These are phyloP conservation scores for Pleuronectes platessa DNA, from an alignment of 2,113 vertebrate genomes.

Conservation along the genomic window DNA sequence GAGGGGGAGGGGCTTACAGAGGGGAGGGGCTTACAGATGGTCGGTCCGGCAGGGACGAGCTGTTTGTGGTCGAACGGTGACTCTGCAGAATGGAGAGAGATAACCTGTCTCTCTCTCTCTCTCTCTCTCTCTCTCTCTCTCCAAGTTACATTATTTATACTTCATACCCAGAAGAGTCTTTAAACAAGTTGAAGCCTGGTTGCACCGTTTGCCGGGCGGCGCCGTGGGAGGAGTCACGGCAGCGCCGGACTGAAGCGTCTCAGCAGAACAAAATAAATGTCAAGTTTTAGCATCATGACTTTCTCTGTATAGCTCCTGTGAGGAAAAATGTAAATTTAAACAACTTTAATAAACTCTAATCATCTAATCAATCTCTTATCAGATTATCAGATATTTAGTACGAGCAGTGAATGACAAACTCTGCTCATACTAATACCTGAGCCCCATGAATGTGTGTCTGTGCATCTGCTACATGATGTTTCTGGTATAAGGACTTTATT, in stretches of 20 bases:
- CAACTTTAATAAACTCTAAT: no score
- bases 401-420: no score
- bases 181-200: conserved; percentile 67
- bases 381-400: no score
- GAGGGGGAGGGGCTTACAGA: not conserved
- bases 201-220: conserved; percentile 53
- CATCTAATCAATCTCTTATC: no score
- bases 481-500: no score
- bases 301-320: no score
- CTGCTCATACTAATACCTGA: no score
- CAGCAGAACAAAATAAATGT: conserved; percentile 22
- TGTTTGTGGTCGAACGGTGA: conserved; percentile 1
- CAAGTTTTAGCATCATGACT: conserved; percentile 7
- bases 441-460: no score
- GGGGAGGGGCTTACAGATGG: not conserved
- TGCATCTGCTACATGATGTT: no score
- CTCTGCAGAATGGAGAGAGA: conserved; percentile 13
- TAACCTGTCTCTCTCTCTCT: conserved; percentile 10
- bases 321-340: no score
- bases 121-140: conserved; percentile 33
- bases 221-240: conserved; percentile 33
- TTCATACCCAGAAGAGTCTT: conserved; percentile 71
- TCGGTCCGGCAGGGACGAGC: not conserved
- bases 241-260: conserved; percentile 29
- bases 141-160: conserved; percentile 73